These are phyloP conservation scores for Seriola dumerili DNA, from an alignment of 2,113 vertebrate genomes.

Conservation along the genomic window DNA sequence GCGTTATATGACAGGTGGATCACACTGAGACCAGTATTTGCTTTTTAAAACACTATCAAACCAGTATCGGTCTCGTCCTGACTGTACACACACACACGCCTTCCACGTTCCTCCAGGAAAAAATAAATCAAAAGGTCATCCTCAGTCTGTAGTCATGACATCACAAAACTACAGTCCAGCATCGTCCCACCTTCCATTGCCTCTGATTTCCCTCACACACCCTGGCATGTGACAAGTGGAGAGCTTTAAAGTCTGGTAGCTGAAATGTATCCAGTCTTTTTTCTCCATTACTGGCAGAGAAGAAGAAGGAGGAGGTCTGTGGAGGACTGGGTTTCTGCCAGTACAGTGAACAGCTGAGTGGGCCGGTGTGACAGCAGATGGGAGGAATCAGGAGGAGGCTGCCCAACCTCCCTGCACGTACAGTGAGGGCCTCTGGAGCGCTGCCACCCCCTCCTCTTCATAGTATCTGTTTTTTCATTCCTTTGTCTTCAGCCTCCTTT, in stretches of 20 bases:
- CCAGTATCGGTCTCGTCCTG: background rate
- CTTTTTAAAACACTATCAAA: background rate
- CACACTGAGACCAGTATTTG: background rate
- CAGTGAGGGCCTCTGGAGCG: constrained; percentile 1
- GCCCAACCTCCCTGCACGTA: background rate
- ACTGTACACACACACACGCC: background rate
- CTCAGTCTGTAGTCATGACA: constrained; percentile 11
- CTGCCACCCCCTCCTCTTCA: background rate
- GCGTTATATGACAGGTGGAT: background rate
- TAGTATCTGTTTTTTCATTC: background rate
- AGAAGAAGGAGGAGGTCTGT: constrained; percentile 2
- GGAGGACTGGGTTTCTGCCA: constrained; percentile 14
- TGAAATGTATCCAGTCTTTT: constrained; percentile 33
- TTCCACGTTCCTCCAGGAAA: constrained; percentile 14
- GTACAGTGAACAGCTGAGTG: constrained; percentile 58
- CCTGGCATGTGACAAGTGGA: constrained; percentile 53
- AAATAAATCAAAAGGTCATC: constrained; percentile 38
- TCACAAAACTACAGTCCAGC: constrained; percentile 22
- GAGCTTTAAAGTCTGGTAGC: constrained; percentile 23
- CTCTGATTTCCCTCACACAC: constrained; percentile 41
- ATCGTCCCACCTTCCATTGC: constrained; percentile 37
- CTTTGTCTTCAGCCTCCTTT: background rate
- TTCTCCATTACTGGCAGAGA: constrained; percentile 37
- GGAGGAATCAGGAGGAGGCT: constrained; percentile 23
- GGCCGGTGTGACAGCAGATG: background rate